These are phyloP conservation scores for Endotricha flammealis DNA, from an alignment of 2,888 invertebrate species.

Conservation along the genomic window DNA sequence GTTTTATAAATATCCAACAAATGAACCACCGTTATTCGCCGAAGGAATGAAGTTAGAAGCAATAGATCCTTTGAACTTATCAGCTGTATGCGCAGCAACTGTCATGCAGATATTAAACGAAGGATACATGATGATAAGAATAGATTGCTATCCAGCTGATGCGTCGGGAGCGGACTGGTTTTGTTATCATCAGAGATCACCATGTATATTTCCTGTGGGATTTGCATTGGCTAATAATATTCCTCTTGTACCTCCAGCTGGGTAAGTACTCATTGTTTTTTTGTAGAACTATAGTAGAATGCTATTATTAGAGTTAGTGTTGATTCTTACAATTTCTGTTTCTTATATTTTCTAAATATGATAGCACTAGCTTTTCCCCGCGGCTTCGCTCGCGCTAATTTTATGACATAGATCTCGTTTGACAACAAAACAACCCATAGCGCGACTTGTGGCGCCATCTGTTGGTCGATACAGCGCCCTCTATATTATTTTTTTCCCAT, in stretches of 20 bases:
- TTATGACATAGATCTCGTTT: too few species aligned
- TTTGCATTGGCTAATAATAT: slow-evolving; percentile 92
- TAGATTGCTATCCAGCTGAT: slow-evolving; percentile 94
- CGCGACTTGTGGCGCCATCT: too few species aligned
- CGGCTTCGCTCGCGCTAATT: too few species aligned
- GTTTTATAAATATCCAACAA: slow-evolving; percentile 81
- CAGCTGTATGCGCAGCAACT: slow-evolving; percentile 96
- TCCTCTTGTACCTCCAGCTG: slow-evolving; percentile 89
- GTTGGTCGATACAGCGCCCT: too few species aligned
- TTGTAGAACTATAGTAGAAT: too few species aligned
- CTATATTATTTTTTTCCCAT: too few species aligned
- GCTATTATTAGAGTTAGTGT: too few species aligned
- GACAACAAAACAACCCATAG: too few species aligned
- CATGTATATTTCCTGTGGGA: slow-evolving; percentile 96
- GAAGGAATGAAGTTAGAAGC: slow-evolving; percentile 98
- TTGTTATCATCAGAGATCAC: slow-evolving; percentile 96
- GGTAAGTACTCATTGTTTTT: slow-evolving; percentile 39
- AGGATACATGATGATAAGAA: slow-evolving; percentile 96
- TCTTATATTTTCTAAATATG: too few species aligned
- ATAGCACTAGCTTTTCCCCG: too few species aligned
- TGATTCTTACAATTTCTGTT: too few species aligned
- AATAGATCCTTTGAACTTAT: slow-evolving; percentile 96
- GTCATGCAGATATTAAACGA: slow-evolving; percentile 95
- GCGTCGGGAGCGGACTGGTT: slow-evolving; percentile 95
- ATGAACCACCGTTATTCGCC: slow-evolving; percentile 80